Percentiles rank a stretch among this genome's conserved stretches.
phyloP scores from a whole-genome alignment of 2,888 invertebrate species.

The Agonopterix heracliana region DNA sequence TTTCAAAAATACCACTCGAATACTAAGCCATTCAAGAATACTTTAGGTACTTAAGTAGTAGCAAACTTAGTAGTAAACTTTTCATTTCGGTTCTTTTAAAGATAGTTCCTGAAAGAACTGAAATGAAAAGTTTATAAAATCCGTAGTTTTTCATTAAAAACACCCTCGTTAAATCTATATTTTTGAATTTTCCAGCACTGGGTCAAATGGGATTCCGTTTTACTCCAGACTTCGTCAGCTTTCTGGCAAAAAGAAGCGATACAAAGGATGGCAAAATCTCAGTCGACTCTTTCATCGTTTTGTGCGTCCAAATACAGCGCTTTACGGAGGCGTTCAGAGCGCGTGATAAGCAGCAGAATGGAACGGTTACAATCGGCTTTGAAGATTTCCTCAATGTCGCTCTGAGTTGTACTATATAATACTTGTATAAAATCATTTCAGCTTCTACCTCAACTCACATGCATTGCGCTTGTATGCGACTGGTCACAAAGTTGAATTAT shows the following conservation, averaged over 20 bases:
- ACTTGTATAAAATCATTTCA: neutral
- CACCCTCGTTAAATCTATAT: too few species aligned
- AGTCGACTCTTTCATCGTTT: constrained; percentile 91
- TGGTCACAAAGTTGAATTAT: neutral
- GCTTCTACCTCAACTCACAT: constrained; percentile 1
- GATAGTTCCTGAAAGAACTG: too few species aligned
- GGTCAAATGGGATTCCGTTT: constrained; percentile 93
- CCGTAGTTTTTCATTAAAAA: too few species aligned
- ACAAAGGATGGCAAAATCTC: constrained; percentile 79
- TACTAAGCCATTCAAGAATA: too few species aligned
- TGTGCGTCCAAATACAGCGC: constrained; percentile 91
- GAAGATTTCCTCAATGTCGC: constrained; percentile 94
- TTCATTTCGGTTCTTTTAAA: too few species aligned
- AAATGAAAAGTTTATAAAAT: too few species aligned
- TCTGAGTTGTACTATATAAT: constrained; percentile 80
- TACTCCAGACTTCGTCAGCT: constrained; percentile 84
- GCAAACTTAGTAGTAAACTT: too few species aligned
- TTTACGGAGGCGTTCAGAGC: constrained; percentile 91
- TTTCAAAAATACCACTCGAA: too few species aligned
- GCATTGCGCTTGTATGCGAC: neutral
- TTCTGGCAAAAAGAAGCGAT: constrained; percentile 83
- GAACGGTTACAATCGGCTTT: constrained; percentile 89
- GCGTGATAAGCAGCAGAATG: constrained; percentile 87
- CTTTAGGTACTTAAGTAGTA: too few species aligned
- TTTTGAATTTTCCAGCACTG: constrained; percentile 76